phyloP scores from a whole-genome alignment of 2,113 vertebrate species.

The Pomatorhinus ruficollis region DNA sequence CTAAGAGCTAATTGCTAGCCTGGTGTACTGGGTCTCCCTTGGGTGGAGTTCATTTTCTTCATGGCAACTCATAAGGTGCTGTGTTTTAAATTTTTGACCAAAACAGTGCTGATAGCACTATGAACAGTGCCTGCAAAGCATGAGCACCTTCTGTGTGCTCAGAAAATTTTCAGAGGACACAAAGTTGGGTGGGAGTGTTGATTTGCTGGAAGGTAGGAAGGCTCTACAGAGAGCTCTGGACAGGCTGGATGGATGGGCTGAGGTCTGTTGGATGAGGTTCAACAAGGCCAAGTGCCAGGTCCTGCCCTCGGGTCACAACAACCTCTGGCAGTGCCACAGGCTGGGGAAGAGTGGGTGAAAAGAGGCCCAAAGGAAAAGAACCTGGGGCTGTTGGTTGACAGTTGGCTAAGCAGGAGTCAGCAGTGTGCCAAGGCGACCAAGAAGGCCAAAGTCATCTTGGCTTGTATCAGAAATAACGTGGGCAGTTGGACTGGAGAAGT shows the following conservation, averaged over 20 bases:
- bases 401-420: not conserved
- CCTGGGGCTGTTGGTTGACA: accelerated
- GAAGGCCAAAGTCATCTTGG: not conserved
- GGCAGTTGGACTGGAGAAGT: not conserved
- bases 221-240: not conserved
- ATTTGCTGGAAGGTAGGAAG: not conserved
- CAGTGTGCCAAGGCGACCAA: not conserved
- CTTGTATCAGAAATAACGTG: not conserved
- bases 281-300: accelerated
- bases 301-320: not conserved
- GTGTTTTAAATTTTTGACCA: not conserved
- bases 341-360: not conserved
- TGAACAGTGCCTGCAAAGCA: not conserved
- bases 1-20: not conserved
- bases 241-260: too few relatives aligned
- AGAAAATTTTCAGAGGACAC: not conserved
- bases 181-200: not conserved
- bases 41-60: not conserved
- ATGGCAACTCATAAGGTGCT: not conserved
- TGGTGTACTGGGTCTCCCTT: not conserved
- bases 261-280: accelerated
- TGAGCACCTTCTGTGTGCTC: accelerated
- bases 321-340: not conserved
- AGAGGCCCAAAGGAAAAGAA: not conserved
- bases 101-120: not conserved